Conservation (phyloP, 2,797 vertebrate genomes). For the Zalophus californianus region DNA sequence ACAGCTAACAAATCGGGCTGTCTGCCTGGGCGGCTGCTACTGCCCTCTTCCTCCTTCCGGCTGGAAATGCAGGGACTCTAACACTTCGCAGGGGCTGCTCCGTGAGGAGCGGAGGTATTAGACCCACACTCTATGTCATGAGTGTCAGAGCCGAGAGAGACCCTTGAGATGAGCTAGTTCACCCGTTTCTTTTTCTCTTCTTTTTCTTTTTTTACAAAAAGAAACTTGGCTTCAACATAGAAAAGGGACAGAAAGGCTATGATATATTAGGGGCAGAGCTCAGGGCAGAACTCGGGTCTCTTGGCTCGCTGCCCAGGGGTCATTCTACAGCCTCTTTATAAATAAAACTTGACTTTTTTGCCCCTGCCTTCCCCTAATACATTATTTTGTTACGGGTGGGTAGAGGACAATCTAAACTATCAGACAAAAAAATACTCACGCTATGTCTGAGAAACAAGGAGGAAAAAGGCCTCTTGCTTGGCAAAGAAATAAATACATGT, state of each 20-base stretch:
- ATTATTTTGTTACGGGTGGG: not conserved
- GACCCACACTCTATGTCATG: fast-evolving
- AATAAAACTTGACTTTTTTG: not conserved
- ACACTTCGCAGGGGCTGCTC: not conserved
- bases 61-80: not conserved
- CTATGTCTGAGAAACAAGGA: not conserved
- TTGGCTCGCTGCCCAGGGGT: not conserved
- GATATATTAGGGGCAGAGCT: not conserved
- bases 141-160: not conserved
- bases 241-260: not conserved
- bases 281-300: not conserved
- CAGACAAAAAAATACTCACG: not conserved
- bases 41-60: not conserved
- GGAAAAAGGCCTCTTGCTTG: not conserved
- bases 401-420: not conserved
- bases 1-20: not conserved
- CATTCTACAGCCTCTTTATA: not conserved
- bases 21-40: not conserved
- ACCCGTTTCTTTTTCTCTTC: not conserved
- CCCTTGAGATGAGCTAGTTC: not conserved
- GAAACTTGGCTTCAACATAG: not conserved
- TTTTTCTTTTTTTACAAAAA: not conserved
- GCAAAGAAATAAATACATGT: not conserved
- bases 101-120: not conserved
- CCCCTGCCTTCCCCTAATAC: not conserved